These are phyloP conservation scores for Ctenopoma multispine DNA, from an alignment of 2,797 vertebrate species.

Conservation along the genomic window DNA sequence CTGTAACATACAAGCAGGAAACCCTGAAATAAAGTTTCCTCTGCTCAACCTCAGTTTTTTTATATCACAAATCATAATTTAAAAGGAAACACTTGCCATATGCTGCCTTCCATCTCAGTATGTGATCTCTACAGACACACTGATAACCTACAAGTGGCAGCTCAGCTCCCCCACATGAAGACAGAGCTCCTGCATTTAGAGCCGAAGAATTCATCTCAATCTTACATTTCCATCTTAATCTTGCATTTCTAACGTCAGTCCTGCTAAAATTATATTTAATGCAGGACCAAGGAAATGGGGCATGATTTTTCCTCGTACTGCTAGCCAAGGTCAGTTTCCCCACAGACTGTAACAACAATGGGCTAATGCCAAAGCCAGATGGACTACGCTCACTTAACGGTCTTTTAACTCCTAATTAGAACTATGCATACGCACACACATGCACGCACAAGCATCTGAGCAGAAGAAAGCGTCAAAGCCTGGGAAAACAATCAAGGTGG, in stretches of 20 bases:
- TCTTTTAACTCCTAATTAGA: constrained; percentile 77
- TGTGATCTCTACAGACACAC: constrained; percentile 29
- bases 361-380: constrained; percentile 79
- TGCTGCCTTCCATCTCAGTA: constrained; percentile 19
- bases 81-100: constrained; percentile 19
- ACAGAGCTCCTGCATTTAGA: constrained; percentile 15
- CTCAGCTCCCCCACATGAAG: constrained; percentile 10
- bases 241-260: constrained; percentile 45
- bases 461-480: constrained; percentile 54
- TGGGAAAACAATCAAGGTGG: constrained; percentile 69
- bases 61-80: constrained; percentile 13
- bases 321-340: constrained; percentile 73
- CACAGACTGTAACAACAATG: constrained; percentile 58
- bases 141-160: not conserved
- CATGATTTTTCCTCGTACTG: constrained; percentile 48
- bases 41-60: constrained; percentile 1
- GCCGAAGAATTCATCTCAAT: constrained; percentile 37
- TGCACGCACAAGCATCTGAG: constrained; percentile 25
- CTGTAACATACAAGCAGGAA: not conserved
- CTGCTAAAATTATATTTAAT: constrained; percentile 58
- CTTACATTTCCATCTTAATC: constrained; percentile 47
- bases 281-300: constrained; percentile 62
- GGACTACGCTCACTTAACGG: constrained; percentile 60
- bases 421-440: constrained; percentile 39
- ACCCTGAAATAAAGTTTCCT: constrained; percentile 16